These are phyloP conservation scores for Drosophila nigricruria DNA, from an alignment of 2,888 invertebrate species.

Conservation along the genomic window DNA sequence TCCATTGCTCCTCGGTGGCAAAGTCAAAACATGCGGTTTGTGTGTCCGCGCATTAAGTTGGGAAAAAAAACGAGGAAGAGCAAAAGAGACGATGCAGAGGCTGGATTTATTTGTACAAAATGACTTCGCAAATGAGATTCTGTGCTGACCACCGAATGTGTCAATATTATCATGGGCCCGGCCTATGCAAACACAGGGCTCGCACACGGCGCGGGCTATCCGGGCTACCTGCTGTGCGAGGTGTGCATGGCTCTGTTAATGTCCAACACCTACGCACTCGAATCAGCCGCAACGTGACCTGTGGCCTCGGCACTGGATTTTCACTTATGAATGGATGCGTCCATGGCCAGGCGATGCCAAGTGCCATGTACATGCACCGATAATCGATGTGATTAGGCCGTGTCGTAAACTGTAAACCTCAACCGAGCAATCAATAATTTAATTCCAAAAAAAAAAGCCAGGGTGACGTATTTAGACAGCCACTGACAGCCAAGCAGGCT, in stretches of 20 bases:
- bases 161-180: slow-evolving; percentile 79
- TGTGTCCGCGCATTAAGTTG: slow-evolving; percentile 54
- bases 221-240: slow-evolving; percentile 68
- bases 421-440: slow-evolving; percentile 68
- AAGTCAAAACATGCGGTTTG: slow-evolving; percentile 81
- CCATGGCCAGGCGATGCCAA: slow-evolving; percentile 45
- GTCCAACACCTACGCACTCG: slow-evolving; percentile 74
- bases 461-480: slow-evolving; percentile 75
- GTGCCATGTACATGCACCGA: slow-evolving; percentile 61
- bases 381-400: slow-evolving; percentile 81
- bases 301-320: slow-evolving; percentile 62
- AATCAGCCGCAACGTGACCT: slow-evolving; percentile 74
- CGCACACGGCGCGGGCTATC: slow-evolving; percentile 35
- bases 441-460: slow-evolving; percentile 36
- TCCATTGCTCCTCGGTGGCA: slow-evolving; percentile 31
- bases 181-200: slow-evolving; percentile 67
- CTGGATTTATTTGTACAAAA: slow-evolving; percentile 82
- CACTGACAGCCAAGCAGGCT: slow-evolving; percentile 67
- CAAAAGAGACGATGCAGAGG: slow-evolving; percentile 41
- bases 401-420: slow-evolving; percentile 65
- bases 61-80: slow-evolving; percentile 45
- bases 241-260: slow-evolving; percentile 77
- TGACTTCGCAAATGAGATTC: slow-evolving; percentile 84
- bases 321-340: slow-evolving; percentile 56
- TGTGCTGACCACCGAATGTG: slow-evolving; percentile 70